These are phyloP conservation scores for Margarornis squamiger DNA, from an alignment of 2,797 vertebrate species.

Conservation along the genomic window DNA sequence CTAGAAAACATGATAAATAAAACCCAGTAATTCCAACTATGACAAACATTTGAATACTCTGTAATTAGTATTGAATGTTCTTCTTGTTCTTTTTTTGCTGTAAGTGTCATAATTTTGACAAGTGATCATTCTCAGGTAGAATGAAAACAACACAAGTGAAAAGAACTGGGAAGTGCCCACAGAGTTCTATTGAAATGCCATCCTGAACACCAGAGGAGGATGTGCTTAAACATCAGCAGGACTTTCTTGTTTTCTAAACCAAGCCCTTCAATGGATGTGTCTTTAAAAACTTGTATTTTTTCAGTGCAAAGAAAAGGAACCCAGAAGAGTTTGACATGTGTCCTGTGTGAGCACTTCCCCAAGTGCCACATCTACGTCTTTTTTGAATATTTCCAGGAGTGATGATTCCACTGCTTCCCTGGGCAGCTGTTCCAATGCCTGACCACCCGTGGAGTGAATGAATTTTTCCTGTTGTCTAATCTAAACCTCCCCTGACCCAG, in stretches of 20 bases:
- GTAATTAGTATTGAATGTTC: not conserved
- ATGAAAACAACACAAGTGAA: not conserved
- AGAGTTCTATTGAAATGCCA: not conserved
- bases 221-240: not conserved
- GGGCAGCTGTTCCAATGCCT: not conserved
- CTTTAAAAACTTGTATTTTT: not conserved
- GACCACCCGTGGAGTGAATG: not conserved
- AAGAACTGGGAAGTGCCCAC: not conserved
- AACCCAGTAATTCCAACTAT: not conserved
- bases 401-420: not conserved
- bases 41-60: not conserved
- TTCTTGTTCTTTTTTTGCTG: not conserved
- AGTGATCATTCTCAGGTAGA: not conserved
- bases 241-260: not conserved
- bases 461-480: not conserved
- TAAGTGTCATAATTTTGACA: not conserved
- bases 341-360: not conserved
- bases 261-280: not conserved
- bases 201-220: not conserved
- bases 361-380: not conserved
- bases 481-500: not conserved
- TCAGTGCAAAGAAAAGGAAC: not conserved
- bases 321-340: not conserved
- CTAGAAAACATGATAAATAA: not conserved
- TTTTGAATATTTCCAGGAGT: not conserved